These are phyloP conservation scores for Electrona antarctica DNA, from an alignment of 2,113 vertebrate genomes.

Conservation along the genomic window DNA sequence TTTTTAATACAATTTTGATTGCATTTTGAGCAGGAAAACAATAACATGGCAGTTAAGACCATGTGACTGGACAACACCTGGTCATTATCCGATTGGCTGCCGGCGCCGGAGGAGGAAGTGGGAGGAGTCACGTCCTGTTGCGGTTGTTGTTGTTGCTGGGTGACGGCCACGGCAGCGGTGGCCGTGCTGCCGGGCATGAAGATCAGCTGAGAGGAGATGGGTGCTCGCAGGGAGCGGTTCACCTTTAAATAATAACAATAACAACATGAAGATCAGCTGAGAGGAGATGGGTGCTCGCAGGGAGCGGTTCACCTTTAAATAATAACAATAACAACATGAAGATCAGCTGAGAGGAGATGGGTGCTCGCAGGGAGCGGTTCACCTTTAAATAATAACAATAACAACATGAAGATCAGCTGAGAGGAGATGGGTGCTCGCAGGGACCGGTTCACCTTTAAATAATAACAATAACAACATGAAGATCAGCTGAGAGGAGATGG, in stretches of 20 bases:
- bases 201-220: slow-evolving; percentile 94
- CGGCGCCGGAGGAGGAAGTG: slow-evolving; percentile 81
- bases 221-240: slow-evolving; percentile 82
- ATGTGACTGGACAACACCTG: slow-evolving; percentile 77
- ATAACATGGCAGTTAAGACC: not conserved
- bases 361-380: slow-evolving; percentile 2
- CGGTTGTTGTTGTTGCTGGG: slow-evolving; percentile 74
- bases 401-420: no score
- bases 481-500: no score
- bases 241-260: slow-evolving; percentile 57
- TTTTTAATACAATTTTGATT: no score
- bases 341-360: no score
- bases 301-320: slow-evolving; percentile 77
- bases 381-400: not conserved
- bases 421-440: no score
- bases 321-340: no score
- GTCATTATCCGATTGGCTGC: slow-evolving; percentile 87
- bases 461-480: no score
- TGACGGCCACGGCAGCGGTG: slow-evolving; percentile 83
- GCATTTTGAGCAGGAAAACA: no score
- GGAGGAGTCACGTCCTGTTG: slow-evolving; percentile 85
- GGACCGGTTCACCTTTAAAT: no score
- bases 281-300: slow-evolving; percentile 87
- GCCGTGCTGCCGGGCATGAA: slow-evolving; percentile 95
- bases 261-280: slow-evolving; percentile 90